phyloP scores from a whole-genome alignment of 2,888 invertebrate genomes.

The Philopedon plagiatum region DNA sequence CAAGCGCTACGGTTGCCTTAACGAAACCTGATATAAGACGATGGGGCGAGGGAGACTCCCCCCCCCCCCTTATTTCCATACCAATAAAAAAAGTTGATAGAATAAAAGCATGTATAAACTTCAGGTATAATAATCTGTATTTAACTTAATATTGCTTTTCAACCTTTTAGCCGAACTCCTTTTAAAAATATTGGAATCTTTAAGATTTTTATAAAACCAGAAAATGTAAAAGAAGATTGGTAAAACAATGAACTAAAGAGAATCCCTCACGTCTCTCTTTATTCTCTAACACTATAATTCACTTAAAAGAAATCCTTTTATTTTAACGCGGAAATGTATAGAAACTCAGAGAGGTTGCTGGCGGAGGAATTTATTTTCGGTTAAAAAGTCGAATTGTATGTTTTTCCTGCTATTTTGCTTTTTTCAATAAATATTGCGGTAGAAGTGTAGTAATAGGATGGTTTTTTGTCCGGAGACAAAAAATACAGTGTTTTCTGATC shows the following conservation, averaged over 20 bases:
- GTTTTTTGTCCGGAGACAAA: constrained; percentile 7
- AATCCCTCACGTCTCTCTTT: constrained; percentile 21
- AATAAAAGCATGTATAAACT: too few species aligned
- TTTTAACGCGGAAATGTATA: constrained; percentile 14
- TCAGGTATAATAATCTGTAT: too few species aligned
- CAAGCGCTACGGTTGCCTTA: too few species aligned
- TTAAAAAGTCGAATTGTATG: constrained; percentile 8
- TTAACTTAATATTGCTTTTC: too few species aligned
- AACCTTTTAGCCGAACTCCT: background rate
- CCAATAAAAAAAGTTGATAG: too few species aligned
- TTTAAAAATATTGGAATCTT: background rate
- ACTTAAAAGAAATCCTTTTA: constrained; percentile 31
- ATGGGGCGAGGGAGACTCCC: too few species aligned
- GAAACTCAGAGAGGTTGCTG: constrained; percentile 1
- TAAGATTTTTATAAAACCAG: background rate
- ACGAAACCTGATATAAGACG: too few species aligned
- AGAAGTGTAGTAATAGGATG: background rate
- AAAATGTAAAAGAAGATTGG: constrained; percentile 21
- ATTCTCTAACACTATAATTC: constrained; percentile 35
- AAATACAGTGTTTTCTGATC: too few species aligned
- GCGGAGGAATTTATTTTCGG: constrained; percentile 20
- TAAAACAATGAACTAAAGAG: constrained; percentile 30
- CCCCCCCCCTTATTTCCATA: too few species aligned
- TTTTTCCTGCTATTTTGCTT: constrained; percentile 4
- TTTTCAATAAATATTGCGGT: constrained; percentile 1